These are phyloP conservation scores for Galemys pyrenaicus DNA, from an alignment of 2,113 vertebrate species.

Conservation along the genomic window DNA sequence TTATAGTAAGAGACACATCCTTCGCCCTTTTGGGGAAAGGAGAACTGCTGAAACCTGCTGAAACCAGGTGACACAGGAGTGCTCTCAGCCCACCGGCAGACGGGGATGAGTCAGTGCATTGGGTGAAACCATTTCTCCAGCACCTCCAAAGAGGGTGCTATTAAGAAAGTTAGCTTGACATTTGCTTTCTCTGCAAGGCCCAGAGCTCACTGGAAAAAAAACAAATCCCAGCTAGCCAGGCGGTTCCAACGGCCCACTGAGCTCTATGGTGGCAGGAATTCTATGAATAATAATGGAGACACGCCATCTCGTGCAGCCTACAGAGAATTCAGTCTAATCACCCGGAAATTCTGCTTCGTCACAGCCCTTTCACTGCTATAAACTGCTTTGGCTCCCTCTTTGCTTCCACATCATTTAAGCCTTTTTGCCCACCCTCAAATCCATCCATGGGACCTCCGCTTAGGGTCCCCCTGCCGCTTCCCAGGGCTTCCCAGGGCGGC, in stretches of 20 bases:
- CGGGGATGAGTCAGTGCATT: neutral
- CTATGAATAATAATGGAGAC: neutral
- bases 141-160: neutral
- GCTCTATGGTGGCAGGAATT: neutral
- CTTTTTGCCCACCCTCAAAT: neutral
- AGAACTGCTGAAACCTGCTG: accelerated
- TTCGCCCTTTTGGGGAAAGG: neutral
- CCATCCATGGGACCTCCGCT: neutral
- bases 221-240: neutral
- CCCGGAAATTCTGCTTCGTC: neutral
- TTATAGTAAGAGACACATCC: neutral
- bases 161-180: neutral
- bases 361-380: neutral
- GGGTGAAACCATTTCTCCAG: neutral
- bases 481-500: neutral
- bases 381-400: neutral
- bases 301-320: accelerated
- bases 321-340: neutral
- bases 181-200: neutral
- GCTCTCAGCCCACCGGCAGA: neutral
- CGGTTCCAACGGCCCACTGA: too few species aligned
- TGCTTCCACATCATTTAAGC: constrained; percentile 1
- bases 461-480: neutral
- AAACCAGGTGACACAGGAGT: neutral
- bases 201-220: neutral